Evolutionary conservation across 2,113 vertebrate species (phyloP).

Genomic region (Hyla sarda): DNA sequence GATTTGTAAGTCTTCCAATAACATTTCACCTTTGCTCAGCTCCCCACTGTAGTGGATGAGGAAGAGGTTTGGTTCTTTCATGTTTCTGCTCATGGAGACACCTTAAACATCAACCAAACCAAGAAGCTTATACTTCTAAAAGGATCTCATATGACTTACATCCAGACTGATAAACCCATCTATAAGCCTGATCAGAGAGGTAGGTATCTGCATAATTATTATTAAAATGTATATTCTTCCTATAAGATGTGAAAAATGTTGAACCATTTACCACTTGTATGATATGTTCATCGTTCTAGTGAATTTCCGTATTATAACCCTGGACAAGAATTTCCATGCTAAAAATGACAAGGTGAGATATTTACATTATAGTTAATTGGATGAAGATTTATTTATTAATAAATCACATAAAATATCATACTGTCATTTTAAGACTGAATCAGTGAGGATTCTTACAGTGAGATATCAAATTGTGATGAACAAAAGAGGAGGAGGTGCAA

Average conservation of each 20-base stretch:
- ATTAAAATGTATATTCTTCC: too few relatives aligned
- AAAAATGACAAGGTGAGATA: slow-evolving; percentile 35
- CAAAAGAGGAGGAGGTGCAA: too few relatives aligned
- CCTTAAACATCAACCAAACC: slow-evolving; percentile 14
- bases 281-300: slow-evolving; percentile 1
- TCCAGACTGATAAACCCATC: slow-evolving; percentile 71
- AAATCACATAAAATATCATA: too few relatives aligned
- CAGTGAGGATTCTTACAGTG: too few relatives aligned
- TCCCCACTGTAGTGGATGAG: background rate
- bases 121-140: slow-evolving; percentile 67
- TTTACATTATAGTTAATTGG: background rate
- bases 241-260: background rate
- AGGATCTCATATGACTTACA: slow-evolving; percentile 62
- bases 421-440: too few relatives aligned
- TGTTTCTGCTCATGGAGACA: slow-evolving; percentile 18
- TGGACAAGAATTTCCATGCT: slow-evolving; percentile 27
- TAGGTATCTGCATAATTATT: slow-evolving; percentile 58
- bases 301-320: slow-evolving; percentile 28
- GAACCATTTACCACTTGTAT: background rate
- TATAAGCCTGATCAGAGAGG: slow-evolving; percentile 69
- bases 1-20: background rate
- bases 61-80: slow-evolving; percentile 34
- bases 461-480: too few relatives aligned
- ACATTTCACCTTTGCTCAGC: background rate
- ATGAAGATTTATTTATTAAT: too few relatives aligned